Evolutionary conservation across 1,140 invertebrate species (phyloP).

Genomic region (Chelonus insularis): DNA sequence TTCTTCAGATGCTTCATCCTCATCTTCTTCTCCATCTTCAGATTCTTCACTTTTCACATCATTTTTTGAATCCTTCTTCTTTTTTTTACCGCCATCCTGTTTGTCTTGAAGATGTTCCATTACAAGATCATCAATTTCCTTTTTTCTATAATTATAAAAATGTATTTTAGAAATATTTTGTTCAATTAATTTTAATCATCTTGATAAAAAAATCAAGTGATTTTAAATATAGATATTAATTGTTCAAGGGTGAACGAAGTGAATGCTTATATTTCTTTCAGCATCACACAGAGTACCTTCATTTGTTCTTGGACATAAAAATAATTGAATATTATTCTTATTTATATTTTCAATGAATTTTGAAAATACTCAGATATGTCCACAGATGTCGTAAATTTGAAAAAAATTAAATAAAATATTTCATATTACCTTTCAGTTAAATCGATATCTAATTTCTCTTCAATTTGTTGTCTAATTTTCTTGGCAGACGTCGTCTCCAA

Average conservation of each 20-base stretch:
- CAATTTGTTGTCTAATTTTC: conserved; percentile 85
- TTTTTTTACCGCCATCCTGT: conserved; percentile 60
- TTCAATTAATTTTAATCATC: conserved; percentile 2
- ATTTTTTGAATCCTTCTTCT: conserved; percentile 56
- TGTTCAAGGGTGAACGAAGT: conserved; percentile 58
- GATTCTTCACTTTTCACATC: conserved; percentile 53
- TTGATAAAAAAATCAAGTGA: background rate
- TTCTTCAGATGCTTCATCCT: conserved; percentile 61
- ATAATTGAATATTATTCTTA: conserved; percentile 28
- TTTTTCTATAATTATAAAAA: conserved; percentile 66
- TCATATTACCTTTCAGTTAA: conserved; percentile 66
- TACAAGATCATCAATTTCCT: conserved; percentile 81
- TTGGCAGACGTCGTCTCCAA: conserved; percentile 82
- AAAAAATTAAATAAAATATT: conserved; percentile 1
- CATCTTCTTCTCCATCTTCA: conserved; percentile 67
- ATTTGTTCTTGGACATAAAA: conserved; percentile 47
- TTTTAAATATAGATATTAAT: background rate
- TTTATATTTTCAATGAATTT: conserved; percentile 33
- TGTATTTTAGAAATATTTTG: background rate
- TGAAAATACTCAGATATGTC: background rate
- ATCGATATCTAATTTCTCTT: conserved; percentile 78
- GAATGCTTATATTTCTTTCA: conserved; percentile 32
- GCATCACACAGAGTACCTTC: conserved; percentile 52
- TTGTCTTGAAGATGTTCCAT: conserved; percentile 74
- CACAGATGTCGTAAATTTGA: background rate